Evolutionary conservation across 2,797 vertebrate species (phyloP).

Genomic region (Diglossa cyanea): DNA sequence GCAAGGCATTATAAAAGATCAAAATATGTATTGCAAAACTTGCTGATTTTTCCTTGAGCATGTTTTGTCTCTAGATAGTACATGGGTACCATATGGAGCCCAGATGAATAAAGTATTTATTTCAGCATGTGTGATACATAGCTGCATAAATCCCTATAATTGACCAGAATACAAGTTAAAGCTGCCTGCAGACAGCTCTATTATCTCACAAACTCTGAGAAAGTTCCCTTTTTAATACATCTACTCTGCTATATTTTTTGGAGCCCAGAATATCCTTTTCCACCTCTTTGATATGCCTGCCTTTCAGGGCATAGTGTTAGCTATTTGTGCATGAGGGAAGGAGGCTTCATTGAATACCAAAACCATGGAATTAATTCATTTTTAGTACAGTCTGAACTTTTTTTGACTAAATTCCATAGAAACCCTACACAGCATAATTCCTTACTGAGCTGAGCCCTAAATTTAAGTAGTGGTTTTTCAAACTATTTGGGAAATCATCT

Average conservation of each 20-base stretch:
- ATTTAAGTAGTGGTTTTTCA: conserved; percentile 41
- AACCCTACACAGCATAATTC: conserved; percentile 35
- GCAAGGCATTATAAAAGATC: neutral
- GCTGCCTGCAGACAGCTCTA: neutral
- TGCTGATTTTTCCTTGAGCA: neutral
- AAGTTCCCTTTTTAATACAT: neutral
- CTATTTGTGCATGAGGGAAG: conserved; percentile 3
- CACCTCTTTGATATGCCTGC: neutral
- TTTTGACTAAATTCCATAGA: conserved; percentile 40
- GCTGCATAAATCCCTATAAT: neutral
- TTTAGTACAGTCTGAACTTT: conserved; percentile 57
- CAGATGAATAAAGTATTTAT: neutral
- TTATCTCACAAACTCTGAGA: conserved; percentile 11
- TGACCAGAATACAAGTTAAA: neutral
- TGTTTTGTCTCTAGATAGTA: neutral
- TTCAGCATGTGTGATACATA: neutral
- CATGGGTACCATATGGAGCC: neutral
- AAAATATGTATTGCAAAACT: neutral
- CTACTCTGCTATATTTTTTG: neutral
- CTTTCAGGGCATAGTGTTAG: neutral
- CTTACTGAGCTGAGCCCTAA: conserved; percentile 27
- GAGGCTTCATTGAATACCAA: conserved; percentile 44
- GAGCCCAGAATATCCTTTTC: conserved; percentile 44
- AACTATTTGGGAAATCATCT: conserved; percentile 26
- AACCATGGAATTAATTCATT: conserved; percentile 44